Base-by-base conservation (phyloP, 2,888 invertebrate species). In the Spisula subtruncata region DNA sequence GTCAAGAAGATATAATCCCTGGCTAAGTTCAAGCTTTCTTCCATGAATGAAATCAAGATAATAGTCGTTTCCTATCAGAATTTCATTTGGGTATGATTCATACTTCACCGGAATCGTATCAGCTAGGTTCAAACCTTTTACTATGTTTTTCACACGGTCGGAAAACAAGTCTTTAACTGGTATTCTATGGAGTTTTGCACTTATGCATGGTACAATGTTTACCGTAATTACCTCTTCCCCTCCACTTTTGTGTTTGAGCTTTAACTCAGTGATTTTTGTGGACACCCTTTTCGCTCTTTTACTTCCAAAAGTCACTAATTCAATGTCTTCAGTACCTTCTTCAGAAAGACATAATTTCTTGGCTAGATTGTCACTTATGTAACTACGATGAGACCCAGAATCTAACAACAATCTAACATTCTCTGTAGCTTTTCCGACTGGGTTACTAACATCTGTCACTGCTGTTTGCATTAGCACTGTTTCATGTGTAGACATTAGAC, bases 41-140 rank as follows among this genome's bases (percentile, higher is more conserved):
- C n/a, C 2, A n/a, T 54, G 56, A 0, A 91, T 51, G 54, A 90
- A 32, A 35, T 86, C 86, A 5, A 89, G 51, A 54, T 89, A 85
- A 35, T 88, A 89, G 46, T 88, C 91, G 35, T 89, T 91, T 0
- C 88, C 88, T 35, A 89, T 81, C 29, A 84, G 46, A 1, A 89
- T 5, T 35, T 85, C 83, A n/a, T 87, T 51, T 20, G 85, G 8
- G 8, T 51, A 35, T 25, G 46, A 51, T 88, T 88, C 88, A 35
- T 18, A 83, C 85, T 81, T 46, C 35, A 0, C 54, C 16, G 87
- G 87, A 60, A 89, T 66, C 60, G n/a, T n/a, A n/a, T 60, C 60
- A 20, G 60, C 60, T 25, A 60, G 25, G 14, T 20, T 18, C 60
- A 60, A 60, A 20, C 25, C 6, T 60, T 60, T 60, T 5, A 25